Percentiles rank a stretch among this genome's conserved stretches.
phyloP scores from a whole-genome alignment of 2,888 invertebrate species.

The Limnephilus auricula region DNA sequence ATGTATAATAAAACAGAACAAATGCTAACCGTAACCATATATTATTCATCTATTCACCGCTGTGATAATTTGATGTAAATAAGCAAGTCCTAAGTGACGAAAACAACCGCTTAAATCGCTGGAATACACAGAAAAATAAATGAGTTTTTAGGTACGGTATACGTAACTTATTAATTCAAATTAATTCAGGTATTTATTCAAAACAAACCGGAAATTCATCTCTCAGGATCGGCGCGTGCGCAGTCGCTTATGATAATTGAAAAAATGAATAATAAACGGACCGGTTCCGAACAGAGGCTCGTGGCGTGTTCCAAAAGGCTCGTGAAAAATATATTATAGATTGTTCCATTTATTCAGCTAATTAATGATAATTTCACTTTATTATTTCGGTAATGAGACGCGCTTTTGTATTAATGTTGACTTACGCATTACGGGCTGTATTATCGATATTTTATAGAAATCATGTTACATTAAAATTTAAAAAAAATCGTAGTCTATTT shows the following conservation, averaged over 20 bases:
- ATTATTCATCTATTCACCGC: conserved; percentile 44
- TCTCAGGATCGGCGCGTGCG: conserved; percentile 66
- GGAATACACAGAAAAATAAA: conserved; percentile 51
- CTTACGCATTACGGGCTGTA: not conserved
- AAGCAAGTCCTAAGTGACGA: conserved; percentile 46
- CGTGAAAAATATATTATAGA: conserved; percentile 31
- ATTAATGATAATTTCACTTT: conserved; percentile 52
- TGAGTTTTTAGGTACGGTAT: conserved; percentile 36
- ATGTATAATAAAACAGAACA: not conserved
- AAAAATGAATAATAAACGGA: conserved; percentile 58
- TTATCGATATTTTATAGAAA: not conserved
- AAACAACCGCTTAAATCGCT: conserved; percentile 39
- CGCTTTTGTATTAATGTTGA: not conserved
- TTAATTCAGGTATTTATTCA: conserved; percentile 66
- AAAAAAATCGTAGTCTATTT: no score
- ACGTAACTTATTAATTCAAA: conserved; percentile 63
- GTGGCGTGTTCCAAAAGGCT: conserved; percentile 39
- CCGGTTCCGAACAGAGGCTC: conserved; percentile 52
- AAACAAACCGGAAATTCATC: conserved; percentile 66
- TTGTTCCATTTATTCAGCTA: conserved; percentile 44
- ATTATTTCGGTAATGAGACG: conserved; percentile 17
- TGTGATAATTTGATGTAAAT: conserved; percentile 42
- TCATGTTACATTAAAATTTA: not conserved
- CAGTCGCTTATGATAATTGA: conserved; percentile 66
- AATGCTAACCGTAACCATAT: not conserved